These are phyloP conservation scores for Ormyrus nitidulus DNA, from an alignment of 2,888 invertebrate genomes.

Conservation along the genomic window DNA sequence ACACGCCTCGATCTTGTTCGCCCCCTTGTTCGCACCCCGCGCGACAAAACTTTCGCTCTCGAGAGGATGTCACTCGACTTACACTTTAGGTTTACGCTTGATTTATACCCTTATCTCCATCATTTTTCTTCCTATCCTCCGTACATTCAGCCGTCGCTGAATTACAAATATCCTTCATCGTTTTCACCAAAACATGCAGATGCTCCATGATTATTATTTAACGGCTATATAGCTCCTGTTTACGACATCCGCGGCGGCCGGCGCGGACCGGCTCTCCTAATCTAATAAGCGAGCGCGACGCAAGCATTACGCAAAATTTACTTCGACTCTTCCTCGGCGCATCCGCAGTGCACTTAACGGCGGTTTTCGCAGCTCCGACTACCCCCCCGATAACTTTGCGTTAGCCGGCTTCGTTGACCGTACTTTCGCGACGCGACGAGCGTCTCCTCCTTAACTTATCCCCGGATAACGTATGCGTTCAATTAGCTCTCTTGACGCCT, in stretches of 20 bases:
- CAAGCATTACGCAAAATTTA: slow-evolving; percentile 61
- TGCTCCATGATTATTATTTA: no score
- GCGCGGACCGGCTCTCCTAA: slow-evolving; percentile 52
- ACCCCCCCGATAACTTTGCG: slow-evolving; percentile 62
- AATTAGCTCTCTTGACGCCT: slow-evolving; percentile 44
- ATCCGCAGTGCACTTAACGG: slow-evolving; percentile 63
- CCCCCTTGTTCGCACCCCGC: slow-evolving; percentile 45
- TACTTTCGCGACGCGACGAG: slow-evolving; percentile 29
- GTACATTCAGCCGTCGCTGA: no score
- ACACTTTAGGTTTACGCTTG: slow-evolving; percentile 24
- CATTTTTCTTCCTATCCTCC: neutral
- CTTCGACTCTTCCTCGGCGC: slow-evolving; percentile 56
- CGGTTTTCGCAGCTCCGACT: slow-evolving; percentile 61
- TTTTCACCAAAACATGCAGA: no score
- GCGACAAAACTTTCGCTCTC: slow-evolving; percentile 37
- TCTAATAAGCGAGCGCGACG: slow-evolving; percentile 58
- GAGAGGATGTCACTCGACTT: slow-evolving; percentile 5
- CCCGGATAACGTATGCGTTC: slow-evolving; percentile 54
- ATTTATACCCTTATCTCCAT: slow-evolving; percentile 28
- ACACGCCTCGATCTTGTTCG: slow-evolving; percentile 57
- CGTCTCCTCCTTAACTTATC: neutral
- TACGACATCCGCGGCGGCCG: no score
- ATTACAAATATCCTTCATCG: no score
- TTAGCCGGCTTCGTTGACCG: slow-evolving; percentile 56
- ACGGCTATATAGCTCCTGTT: no score